These are phyloP conservation scores for Drosophila flavopinicola DNA, from an alignment of 2,888 invertebrate species.

Conservation along the genomic window DNA sequence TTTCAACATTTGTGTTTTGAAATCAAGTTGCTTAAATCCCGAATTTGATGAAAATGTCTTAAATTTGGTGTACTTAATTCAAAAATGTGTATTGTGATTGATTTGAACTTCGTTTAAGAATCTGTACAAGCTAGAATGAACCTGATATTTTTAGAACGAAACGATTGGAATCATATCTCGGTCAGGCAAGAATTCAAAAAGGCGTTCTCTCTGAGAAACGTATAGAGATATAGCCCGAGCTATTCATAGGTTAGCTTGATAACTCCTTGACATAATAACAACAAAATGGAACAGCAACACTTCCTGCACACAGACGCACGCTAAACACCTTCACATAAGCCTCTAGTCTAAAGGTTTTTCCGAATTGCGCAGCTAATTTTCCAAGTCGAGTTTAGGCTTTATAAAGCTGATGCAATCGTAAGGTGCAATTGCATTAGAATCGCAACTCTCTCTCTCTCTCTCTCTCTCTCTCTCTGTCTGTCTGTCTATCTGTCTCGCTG, in stretches of 20 bases:
- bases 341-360: conserved; percentile 55
- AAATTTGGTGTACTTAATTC: too few species aligned
- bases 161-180: too few species aligned
- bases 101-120: too few species aligned
- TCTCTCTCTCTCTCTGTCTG: background rate
- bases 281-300: background rate
- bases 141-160: too few species aligned
- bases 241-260: background rate
- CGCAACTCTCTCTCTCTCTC: background rate
- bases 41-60: too few species aligned
- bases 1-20: too few species aligned
- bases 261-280: background rate
- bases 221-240: background rate
- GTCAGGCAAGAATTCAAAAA: too few species aligned
- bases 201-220: background rate
- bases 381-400: conserved; percentile 19
- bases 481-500: background rate
- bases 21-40: too few species aligned
- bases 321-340: background rate
- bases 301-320: conserved; percentile 22
- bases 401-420: conserved; percentile 65
- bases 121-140: too few species aligned
- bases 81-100: too few species aligned
- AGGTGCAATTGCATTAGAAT: conserved; percentile 47
- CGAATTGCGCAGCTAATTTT: conserved; percentile 59